Evolutionary conservation across 37 sponge, comb jelly and placozoan genomes (phyloP).

Genomic region (Aplysina aerophoba): DNA sequence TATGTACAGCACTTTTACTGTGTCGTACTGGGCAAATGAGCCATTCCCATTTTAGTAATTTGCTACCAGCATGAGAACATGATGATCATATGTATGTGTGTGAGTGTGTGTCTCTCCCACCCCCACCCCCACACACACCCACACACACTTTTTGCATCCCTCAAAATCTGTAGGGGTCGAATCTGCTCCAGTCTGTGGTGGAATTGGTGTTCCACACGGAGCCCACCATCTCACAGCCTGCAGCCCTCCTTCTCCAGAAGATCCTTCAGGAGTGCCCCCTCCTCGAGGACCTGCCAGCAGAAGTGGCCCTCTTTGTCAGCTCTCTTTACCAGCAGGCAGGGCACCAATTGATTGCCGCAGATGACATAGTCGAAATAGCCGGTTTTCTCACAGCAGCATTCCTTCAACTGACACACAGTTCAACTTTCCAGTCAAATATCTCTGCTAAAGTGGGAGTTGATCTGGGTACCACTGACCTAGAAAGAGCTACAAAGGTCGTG

Average conservation of each 20-base stretch:
- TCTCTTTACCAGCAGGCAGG: not conserved
- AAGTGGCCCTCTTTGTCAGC: not conserved
- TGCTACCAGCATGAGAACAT: no score
- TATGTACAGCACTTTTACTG: no score
- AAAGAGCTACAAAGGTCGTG: no score
- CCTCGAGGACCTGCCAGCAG: not conserved
- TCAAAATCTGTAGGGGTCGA: not conserved
- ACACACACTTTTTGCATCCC: no score
- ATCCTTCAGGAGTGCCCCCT: not conserved
- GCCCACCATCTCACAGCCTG: not conserved
- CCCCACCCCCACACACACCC: no score
- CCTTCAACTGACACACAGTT: not conserved
- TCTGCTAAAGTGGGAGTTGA: not conserved
- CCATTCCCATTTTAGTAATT: no score
- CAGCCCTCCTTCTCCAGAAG: not conserved
- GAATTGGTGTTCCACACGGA: not conserved
- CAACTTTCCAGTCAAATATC: conserved; percentile 5
- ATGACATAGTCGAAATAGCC: not conserved
- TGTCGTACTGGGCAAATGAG: no score
- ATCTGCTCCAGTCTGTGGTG: not conserved
- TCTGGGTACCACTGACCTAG: not conserved
- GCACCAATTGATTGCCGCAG: not conserved
- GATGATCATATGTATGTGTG: not conserved
- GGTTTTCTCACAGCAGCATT: not conserved
- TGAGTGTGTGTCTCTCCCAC: not conserved